Evolutionary conservation across 2,113 vertebrate genomes (phyloP), one percentile per base, ranked within the genome.

Genomic region (Chionodraco myersi): DNA sequence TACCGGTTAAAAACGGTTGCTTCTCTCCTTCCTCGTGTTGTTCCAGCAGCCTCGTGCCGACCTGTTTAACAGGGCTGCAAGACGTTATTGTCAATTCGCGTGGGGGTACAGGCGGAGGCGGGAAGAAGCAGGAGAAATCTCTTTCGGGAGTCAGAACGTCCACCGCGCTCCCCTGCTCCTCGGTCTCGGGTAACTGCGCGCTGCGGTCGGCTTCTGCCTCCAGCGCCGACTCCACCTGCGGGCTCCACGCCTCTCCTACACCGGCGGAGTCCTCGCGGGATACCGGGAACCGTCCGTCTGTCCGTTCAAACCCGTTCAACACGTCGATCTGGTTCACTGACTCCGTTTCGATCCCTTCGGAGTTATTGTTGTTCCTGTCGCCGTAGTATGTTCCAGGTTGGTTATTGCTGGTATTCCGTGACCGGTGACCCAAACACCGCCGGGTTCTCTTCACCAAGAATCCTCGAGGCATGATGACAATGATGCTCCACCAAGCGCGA

Each of bases 401-500:
- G 63, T 5, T 45, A 2, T 48, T 63, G 2, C 14, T 34, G 68
- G 11, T 75, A 1, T 16, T 73, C 21, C 96, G 92, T 54, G 90
- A 67, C 74, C 97, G 91, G 89, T 97, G 95, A 96, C 30, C 94
- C 6, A 90, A 79, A 36, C 95, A 94, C 1, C 92, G 82, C 74
- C 96, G 95, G 92, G 88, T 96, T 75, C 97, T 94, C 92, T 99
- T 99, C 80, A 99, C 97, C 84, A 99, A 82, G 83, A 98, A 99
- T 53, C 97, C 97, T 78, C 96, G 95, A 77, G 97, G 97, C 97
- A 99, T 99, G 71, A 77, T 87, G 36, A 61, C 41, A 58, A 45
- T 21, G 52, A 45, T 14, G 76, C 23, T 70, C 82, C 83, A 72
- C 59, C 70, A 21, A 66, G 69, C 51, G 18, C 36, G 66, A 71